These are phyloP conservation scores for Silurus lanzhouensis DNA, from an alignment of 2,797 vertebrate genomes.

Conservation along the genomic window DNA sequence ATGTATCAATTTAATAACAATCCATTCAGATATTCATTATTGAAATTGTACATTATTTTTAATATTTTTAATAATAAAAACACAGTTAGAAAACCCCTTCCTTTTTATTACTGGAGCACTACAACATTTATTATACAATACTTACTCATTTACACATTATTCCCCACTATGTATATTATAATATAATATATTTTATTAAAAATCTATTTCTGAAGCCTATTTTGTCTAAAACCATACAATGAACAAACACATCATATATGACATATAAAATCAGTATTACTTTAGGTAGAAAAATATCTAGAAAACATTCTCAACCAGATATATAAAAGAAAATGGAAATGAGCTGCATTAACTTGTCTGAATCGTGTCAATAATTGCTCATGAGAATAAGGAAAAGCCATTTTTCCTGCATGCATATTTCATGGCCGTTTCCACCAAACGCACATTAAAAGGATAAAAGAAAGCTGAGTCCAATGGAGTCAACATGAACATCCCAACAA, in stretches of 20 bases:
- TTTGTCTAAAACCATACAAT: too few species aligned
- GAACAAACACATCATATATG: too few species aligned
- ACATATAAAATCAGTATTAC: neutral
- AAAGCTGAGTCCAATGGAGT: slow-evolving; percentile 69
- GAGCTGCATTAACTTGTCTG: slow-evolving; percentile 21
- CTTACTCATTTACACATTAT: neutral
- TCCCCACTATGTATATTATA: neutral
- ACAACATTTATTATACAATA: neutral
- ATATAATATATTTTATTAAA: too few species aligned
- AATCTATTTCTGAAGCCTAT: neutral
- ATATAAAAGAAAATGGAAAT: slow-evolving; percentile 31
- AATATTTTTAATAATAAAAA: neutral
- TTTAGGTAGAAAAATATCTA: neutral
- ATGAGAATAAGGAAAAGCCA: slow-evolving; percentile 79
- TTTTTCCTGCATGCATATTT: slow-evolving; percentile 79
- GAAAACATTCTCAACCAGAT: neutral
- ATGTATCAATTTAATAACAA: neutral
- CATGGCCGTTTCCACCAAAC: slow-evolving; percentile 78
- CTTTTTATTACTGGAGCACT: neutral
- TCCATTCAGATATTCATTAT: neutral
- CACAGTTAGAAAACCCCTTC: neutral
- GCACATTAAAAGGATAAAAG: slow-evolving; percentile 80
- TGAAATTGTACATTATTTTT: neutral
- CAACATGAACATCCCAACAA: slow-evolving; percentile 86
- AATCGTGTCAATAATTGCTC: slow-evolving; percentile 77